Conservation (phyloP, 2,888 invertebrate genomes). For the Hofmannophila pseudospretella region DNA sequence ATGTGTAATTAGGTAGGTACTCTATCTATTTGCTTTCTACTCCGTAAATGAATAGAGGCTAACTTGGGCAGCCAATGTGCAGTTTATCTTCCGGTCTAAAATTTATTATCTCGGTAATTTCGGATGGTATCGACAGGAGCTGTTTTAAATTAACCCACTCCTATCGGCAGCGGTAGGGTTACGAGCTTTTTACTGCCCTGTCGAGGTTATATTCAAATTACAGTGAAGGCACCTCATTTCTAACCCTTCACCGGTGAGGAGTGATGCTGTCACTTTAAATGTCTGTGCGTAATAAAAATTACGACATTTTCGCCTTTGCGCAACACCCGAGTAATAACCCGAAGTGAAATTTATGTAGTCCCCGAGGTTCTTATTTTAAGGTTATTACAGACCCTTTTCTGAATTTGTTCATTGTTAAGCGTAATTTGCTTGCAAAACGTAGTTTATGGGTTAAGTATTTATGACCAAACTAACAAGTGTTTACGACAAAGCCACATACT, state of each 20-base stretch:
- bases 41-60: neutral
- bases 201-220: conserved; percentile 13
- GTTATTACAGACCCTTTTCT: too few relatives aligned
- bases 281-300: neutral
- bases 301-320: too few relatives aligned
- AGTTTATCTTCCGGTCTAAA: conserved; percentile 15
- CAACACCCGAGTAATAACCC: too few relatives aligned
- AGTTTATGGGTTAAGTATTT: too few relatives aligned
- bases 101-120: conserved; percentile 19
- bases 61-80: neutral
- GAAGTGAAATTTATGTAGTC: too few relatives aligned
- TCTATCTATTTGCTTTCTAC: too few relatives aligned
- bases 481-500: too few relatives aligned
- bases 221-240: conserved; percentile 5
- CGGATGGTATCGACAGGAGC: conserved; percentile 18
- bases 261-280: neutral
- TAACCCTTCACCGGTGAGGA: conserved; percentile 1
- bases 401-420: too few relatives aligned
- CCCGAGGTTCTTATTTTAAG: too few relatives aligned
- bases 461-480: too few relatives aligned
- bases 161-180: conserved; percentile 3
- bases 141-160: conserved; percentile 15
- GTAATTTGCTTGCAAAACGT: too few relatives aligned
- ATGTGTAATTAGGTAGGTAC: too few relatives aligned
- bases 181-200: conserved; percentile 4